Evolutionary conservation across 1,140 invertebrate species (phyloP).

Genomic region (Brachionus paranguensis): DNA sequence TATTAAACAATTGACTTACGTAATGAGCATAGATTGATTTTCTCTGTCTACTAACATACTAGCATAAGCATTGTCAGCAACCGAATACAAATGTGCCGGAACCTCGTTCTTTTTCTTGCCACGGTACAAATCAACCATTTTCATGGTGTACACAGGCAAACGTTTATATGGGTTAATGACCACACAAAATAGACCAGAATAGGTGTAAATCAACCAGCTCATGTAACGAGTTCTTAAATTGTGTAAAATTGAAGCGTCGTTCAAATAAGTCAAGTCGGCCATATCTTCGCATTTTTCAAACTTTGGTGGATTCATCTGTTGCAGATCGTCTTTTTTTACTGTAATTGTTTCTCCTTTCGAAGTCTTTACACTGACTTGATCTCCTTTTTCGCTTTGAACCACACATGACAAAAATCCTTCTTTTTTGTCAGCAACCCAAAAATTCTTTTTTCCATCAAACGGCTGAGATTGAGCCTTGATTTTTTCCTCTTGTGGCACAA

Average conservation of each 20-base stretch:
- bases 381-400: constrained; percentile 95
- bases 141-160: constrained; percentile 94
- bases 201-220: constrained; percentile 96
- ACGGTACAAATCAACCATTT: constrained; percentile 92
- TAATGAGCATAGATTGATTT: constrained; percentile 48
- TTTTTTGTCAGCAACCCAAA: constrained; percentile 96
- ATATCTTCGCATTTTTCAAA: constrained; percentile 99
- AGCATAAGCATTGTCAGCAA: constrained; percentile 98
- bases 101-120: constrained; percentile 98
- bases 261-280: constrained; percentile 99
- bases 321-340: constrained; percentile 92
- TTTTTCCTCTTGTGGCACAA: constrained; percentile 23
- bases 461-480: constrained; percentile 73
- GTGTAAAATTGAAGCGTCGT: constrained; percentile 97
- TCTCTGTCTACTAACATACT: constrained; percentile 74
- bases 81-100: constrained; percentile 98
- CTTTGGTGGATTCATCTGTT: constrained; percentile 98
- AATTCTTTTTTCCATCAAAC: constrained; percentile 98
- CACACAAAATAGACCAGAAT: constrained; percentile 99
- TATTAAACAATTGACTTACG: constrained; percentile 59
- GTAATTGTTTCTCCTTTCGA: constrained; percentile 57
- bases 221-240: constrained; percentile 97
- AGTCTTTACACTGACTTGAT: constrained; percentile 80
- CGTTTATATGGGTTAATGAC: constrained; percentile 99
- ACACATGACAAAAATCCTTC: constrained; percentile 93